These are phyloP conservation scores for Trinorchestia longiramus DNA, from an alignment of 1,140 invertebrate species.

Conservation along the genomic window DNA sequence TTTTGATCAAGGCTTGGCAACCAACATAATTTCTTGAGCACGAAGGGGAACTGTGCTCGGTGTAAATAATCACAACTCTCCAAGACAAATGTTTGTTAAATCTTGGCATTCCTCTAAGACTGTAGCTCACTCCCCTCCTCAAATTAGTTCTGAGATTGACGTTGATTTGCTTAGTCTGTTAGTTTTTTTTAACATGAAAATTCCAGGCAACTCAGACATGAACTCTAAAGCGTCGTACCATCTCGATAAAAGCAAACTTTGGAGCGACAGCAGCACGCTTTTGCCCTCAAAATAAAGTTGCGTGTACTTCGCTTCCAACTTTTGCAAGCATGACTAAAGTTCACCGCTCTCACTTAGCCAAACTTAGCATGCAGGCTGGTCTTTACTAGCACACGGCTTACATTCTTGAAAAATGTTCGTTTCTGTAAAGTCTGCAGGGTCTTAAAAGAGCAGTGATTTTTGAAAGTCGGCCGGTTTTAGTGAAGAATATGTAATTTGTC, in stretches of 20 bases:
- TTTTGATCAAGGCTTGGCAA: not conserved
- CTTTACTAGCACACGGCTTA: not conserved
- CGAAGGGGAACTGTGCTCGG: not conserved
- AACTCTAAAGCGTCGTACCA: not conserved
- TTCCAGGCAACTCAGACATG: not conserved
- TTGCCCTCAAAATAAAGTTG: not conserved
- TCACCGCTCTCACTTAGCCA: not conserved
- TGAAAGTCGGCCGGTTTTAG: not conserved
- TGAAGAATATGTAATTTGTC: not conserved
- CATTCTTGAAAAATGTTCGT: not conserved
- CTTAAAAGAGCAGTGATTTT: not conserved
- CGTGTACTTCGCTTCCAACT: not conserved
- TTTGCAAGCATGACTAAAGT: not conserved
- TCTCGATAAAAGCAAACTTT: not conserved
- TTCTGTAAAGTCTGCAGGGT: not conserved
- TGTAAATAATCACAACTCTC: not conserved
- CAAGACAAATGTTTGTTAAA: not conserved
- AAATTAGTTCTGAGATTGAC: not conserved
- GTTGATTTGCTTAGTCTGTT: not conserved
- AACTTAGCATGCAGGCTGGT: not conserved
- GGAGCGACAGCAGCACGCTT: not conserved
- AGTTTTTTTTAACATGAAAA: not conserved
- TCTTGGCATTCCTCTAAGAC: not conserved
- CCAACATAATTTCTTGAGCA: not conserved
- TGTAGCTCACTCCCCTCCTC: not conserved